These are phyloP conservation scores for Drosophila neocordata DNA, from an alignment of 1,140 invertebrate genomes.

Conservation along the genomic window DNA sequence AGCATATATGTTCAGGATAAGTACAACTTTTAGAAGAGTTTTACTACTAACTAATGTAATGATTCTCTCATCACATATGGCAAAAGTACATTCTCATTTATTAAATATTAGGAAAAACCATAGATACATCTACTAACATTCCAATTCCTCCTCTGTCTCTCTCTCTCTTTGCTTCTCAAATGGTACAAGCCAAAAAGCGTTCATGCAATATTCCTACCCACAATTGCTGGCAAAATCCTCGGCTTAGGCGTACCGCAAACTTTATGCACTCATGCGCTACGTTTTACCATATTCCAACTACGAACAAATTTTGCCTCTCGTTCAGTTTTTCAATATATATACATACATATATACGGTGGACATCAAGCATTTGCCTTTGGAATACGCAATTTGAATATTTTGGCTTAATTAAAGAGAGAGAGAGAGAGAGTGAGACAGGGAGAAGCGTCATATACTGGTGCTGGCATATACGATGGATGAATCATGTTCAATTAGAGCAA, in stretches of 20 bases:
- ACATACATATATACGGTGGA: no score
- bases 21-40: not conserved
- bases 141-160: not conserved
- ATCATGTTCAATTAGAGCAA: conserved; percentile 77
- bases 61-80: no score
- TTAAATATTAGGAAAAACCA: not conserved
- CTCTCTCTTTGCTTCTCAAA: not conserved
- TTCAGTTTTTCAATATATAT: not conserved
- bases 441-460: not conserved
- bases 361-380: not conserved
- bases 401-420: conserved; percentile 39
- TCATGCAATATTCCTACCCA: conserved; percentile 28
- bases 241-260: conserved; percentile 37
- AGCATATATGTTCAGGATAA: no score
- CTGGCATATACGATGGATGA: conserved; percentile 45
- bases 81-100: not conserved
- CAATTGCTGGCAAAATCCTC: conserved; percentile 43
- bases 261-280: conserved; percentile 10
- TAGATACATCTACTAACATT: not conserved
- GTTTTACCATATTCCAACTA: conserved; percentile 14
- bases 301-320: not conserved
- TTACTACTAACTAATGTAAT: no score
- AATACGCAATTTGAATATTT: conserved; percentile 24
- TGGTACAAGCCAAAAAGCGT: not conserved
- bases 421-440: no score